These are phyloP conservation scores for Rhinogobio ventralis DNA, from an alignment of 2,797 vertebrate species.

Conservation along the genomic window DNA sequence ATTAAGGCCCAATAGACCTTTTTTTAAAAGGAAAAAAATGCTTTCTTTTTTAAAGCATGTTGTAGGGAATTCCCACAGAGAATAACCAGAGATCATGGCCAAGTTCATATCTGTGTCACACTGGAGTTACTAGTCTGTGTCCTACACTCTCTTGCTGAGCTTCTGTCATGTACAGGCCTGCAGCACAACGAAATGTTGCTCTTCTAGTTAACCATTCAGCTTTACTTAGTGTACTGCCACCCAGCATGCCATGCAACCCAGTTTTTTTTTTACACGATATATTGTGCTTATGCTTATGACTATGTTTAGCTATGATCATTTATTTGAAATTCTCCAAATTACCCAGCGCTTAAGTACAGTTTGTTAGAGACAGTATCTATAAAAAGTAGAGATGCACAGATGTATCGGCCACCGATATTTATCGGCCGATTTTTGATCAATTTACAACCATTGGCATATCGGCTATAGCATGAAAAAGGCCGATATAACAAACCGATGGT, in stretches of 20 bases:
- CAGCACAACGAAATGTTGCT: background rate
- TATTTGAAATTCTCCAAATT: background rate
- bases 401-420: too few species aligned
- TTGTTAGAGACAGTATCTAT: background rate
- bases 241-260: background rate
- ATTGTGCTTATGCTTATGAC: background rate
- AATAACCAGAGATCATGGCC: constrained; percentile 11
- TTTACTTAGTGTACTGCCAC: background rate
- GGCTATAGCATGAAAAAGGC: too few species aligned
- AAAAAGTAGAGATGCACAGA: too few species aligned
- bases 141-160: background rate
- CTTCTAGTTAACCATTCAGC: background rate
- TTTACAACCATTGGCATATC: too few species aligned
- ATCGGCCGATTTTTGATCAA: too few species aligned
- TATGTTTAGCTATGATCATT: background rate
- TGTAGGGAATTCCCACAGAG: constrained; percentile 33
- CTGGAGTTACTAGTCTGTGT: constrained; percentile 27
- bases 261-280: background rate
- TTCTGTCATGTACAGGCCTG: background rate
- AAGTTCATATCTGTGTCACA: constrained; percentile 22
- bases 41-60: background rate
- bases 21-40: too few species aligned
- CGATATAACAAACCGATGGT: too few species aligned
- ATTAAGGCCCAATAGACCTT: constrained; percentile 20
- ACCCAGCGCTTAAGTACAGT: background rate